Evolutionary conservation across 2,113 vertebrate species (phyloP).

Genomic region (Raphicerus campestris): DNA sequence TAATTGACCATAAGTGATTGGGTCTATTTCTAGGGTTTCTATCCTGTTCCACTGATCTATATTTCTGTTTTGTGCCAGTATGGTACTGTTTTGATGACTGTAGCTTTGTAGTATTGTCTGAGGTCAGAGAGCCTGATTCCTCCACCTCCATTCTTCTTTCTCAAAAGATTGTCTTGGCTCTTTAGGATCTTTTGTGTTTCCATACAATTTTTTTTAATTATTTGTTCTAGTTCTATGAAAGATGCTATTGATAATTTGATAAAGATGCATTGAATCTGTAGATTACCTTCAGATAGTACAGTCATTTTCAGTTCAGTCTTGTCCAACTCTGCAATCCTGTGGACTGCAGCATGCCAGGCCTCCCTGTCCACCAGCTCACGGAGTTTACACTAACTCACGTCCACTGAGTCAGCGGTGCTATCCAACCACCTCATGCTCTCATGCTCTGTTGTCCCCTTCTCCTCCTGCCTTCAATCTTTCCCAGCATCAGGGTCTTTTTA

Average conservation of each 20-base stretch:
- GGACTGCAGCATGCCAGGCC: not conserved
- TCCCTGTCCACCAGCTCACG: not conserved
- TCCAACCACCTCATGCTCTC: not conserved
- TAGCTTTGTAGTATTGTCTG: not conserved
- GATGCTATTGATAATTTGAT: not conserved
- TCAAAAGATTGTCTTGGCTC: not conserved
- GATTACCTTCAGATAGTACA: not conserved
- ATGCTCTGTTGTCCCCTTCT: not conserved
- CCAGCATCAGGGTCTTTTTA: not conserved
- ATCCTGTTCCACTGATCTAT: not conserved
- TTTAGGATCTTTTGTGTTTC: not conserved
- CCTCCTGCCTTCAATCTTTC: not conserved
- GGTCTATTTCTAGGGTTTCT: not conserved
- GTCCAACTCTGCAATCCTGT: rapidly evolving
- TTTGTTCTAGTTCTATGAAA: not conserved
- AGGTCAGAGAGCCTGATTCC: not conserved
- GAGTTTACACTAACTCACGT: not conserved
- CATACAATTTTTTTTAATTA: not conserved
- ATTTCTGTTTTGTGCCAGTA: not conserved
- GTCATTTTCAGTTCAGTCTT: not conserved
- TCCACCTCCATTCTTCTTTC: not conserved
- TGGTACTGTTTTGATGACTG: not conserved
- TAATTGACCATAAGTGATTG: not conserved
- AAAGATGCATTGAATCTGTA: not conserved
- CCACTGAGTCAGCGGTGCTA: not conserved